Evolutionary conservation across 2,797 vertebrate genomes (phyloP).

Genomic region (Gambelia wislizenii): DNA sequence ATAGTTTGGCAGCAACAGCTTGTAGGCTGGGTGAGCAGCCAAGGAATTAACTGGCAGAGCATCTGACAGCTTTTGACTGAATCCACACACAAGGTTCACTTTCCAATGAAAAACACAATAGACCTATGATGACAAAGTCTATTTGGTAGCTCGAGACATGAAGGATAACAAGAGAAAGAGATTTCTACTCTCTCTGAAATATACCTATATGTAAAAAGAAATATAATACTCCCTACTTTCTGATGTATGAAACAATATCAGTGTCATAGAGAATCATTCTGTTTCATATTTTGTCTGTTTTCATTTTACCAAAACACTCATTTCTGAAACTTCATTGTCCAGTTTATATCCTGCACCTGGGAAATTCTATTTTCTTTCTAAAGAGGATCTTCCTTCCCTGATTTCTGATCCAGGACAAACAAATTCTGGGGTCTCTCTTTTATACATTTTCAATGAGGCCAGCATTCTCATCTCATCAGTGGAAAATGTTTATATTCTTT

Average conservation of each 20-base stretch:
- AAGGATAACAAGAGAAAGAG: neutral
- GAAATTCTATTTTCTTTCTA: neutral
- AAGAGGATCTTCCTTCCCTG: neutral
- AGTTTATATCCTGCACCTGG: constrained; percentile 24
- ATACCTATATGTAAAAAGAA: constrained; percentile 22
- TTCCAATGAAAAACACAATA: neutral
- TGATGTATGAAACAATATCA: neutral
- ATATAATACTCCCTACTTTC: constrained; percentile 6
- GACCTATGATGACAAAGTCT: neutral
- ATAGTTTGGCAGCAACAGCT: constrained; percentile 17
- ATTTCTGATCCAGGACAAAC: neutral
- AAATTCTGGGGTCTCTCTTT: constrained; percentile 22
- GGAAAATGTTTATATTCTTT: constrained; percentile 25
- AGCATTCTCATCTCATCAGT: constrained; percentile 29
- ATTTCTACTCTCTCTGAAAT: constrained; percentile 21
- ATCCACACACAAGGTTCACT: constrained; percentile 22
- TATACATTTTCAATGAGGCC: constrained; percentile 9
- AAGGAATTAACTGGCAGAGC: constrained; percentile 22
- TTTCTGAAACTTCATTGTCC: neutral
- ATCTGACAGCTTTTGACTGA: constrained; percentile 20
- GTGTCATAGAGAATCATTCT: neutral
- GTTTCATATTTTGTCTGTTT: constrained; percentile 27
- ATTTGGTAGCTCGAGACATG: neutral
- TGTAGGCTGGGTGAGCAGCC: neutral
- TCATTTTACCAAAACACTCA: neutral